Percentiles rank a stretch among this genome's conserved stretches.
phyloP scores from a whole-genome alignment of 2,797 vertebrate genomes.

The Coregonus sp. region DNA sequence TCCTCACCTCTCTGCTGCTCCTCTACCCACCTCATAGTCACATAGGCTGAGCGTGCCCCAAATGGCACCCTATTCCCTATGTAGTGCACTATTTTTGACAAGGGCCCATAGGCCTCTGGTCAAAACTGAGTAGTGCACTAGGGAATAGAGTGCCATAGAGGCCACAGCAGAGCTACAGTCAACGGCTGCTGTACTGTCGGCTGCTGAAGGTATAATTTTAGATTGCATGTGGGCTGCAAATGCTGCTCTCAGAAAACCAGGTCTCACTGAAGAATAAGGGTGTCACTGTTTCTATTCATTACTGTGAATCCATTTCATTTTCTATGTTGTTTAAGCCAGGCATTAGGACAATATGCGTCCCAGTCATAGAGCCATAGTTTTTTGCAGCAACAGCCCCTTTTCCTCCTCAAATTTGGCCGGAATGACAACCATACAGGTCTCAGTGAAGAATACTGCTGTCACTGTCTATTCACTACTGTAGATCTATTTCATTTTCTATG shows the following conservation, averaged over 20 bases:
- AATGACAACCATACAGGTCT: background rate
- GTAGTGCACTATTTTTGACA: background rate
- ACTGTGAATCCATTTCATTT: background rate
- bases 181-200: constrained; percentile 17
- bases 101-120: background rate
- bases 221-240: background rate
- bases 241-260: background rate
- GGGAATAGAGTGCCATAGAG: constrained; percentile 27
- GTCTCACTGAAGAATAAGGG: background rate
- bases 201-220: background rate
- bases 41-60: background rate
- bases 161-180: constrained; percentile 64
- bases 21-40: constrained; percentile 34
- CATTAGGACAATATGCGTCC: too few relatives aligned
- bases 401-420: too few relatives aligned
- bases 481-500: background rate
- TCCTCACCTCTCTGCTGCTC: background rate
- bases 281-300: background rate
- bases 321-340: background rate
- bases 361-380: too few relatives aligned
- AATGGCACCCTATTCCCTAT: background rate
- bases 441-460: background rate
- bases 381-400: too few relatives aligned
- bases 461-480: background rate
- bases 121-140: background rate